Percentiles rank a stretch among this genome's conserved stretches.
phyloP scores from a whole-genome alignment of 2,113 vertebrate species.

The Apodemus sylvaticus region DNA sequence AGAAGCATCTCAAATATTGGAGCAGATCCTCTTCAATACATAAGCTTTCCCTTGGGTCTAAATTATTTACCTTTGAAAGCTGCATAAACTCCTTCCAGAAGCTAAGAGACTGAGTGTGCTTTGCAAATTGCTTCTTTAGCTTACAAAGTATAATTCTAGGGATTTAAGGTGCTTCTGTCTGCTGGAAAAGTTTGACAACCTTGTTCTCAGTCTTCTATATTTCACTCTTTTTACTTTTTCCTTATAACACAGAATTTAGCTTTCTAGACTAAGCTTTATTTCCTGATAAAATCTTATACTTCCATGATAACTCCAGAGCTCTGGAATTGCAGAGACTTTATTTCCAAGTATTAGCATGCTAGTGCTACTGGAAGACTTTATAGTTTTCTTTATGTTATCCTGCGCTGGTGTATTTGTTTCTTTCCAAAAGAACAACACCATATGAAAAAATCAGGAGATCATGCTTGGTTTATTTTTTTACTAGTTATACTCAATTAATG shows the following conservation, averaged over 20 bases:
- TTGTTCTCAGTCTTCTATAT: constrained; percentile 19
- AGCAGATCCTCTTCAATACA: constrained; percentile 63
- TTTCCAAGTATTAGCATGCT: background rate
- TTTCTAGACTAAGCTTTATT: constrained; percentile 14
- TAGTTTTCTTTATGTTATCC: background rate
- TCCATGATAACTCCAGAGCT: background rate
- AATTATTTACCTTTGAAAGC: constrained; percentile 75
- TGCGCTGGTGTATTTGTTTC: background rate
- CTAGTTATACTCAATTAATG: background rate
- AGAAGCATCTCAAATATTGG: constrained; percentile 65
- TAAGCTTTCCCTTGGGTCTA: constrained; percentile 57
- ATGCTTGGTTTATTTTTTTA: background rate
- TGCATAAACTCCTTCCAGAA: constrained; percentile 53
- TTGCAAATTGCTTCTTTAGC: constrained; percentile 57
- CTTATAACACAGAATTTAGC: background rate
- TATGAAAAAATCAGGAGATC: background rate
- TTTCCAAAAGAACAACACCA: background rate
- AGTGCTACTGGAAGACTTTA: background rate
- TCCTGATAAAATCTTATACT: background rate
- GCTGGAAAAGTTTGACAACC: constrained; percentile 34
- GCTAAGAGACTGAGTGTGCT: constrained; percentile 26
- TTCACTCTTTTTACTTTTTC: background rate
- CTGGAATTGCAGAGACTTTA: background rate
- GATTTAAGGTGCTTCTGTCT: constrained; percentile 33
- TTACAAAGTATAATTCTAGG: constrained; percentile 51